These are phyloP conservation scores for Parnassius mnemosyne DNA, from an alignment of 2,888 invertebrate species.

Conservation along the genomic window DNA sequence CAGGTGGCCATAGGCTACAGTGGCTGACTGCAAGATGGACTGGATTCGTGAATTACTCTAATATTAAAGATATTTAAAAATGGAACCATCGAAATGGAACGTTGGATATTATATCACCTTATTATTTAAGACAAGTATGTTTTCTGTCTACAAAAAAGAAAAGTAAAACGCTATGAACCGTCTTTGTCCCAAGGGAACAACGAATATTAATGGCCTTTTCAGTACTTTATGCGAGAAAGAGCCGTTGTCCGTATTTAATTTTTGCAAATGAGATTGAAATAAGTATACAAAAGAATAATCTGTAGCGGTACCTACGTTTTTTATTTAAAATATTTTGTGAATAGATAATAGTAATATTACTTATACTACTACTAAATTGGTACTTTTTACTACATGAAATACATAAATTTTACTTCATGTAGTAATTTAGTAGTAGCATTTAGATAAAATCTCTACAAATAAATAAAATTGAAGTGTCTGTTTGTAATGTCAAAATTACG, in stretches of 20 bases:
- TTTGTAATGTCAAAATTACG: no score
- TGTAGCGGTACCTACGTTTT: neutral
- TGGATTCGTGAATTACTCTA: no score
- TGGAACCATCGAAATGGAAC: neutral
- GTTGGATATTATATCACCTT: neutral
- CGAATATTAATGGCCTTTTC: slow-evolving; percentile 23
- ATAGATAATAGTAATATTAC: no score
- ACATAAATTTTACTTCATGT: no score
- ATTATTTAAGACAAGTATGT: slow-evolving; percentile 6
- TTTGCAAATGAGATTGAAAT: slow-evolving; percentile 26
- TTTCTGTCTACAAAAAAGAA: slow-evolving; percentile 7
- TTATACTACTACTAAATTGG: no score
- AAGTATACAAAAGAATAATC: slow-evolving; percentile 21
- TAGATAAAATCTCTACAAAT: no score
- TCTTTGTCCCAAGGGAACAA: slow-evolving; percentile 12
- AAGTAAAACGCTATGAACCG: slow-evolving; percentile 8
- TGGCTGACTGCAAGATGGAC: no score
- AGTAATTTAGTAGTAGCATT: no score
- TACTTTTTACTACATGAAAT: no score
- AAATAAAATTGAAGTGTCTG: no score
- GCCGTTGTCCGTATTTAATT: slow-evolving; percentile 23
- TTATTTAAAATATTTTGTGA: neutral
- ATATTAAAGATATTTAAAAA: no score
- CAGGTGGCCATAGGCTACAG: no score
- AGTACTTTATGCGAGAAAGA: slow-evolving; percentile 20